phyloP scores from a whole-genome alignment of 2,797 vertebrate genomes.

The Falco biarmicus region DNA sequence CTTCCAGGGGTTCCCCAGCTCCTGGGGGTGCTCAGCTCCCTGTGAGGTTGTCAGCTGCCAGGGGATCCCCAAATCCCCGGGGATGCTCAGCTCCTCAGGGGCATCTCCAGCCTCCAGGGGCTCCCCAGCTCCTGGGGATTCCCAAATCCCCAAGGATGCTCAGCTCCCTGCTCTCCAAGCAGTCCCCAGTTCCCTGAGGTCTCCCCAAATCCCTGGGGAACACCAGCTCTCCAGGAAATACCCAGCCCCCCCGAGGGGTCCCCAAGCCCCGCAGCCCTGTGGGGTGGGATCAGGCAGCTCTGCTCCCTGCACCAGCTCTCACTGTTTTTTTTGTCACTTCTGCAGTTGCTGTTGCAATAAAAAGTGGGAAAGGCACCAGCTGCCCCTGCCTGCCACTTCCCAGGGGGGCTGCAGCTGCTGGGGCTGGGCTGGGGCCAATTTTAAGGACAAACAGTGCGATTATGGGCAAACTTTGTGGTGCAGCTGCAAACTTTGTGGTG shows the following conservation, averaged over 20 bases:
- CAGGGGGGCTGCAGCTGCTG: too few species aligned
- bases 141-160: not conserved
- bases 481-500: not conserved
- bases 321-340: not conserved
- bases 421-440: not conserved
- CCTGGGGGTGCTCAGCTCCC: not conserved
- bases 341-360: conserved; percentile 34
- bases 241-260: not conserved
- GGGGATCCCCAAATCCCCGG: not conserved
- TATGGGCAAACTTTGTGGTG: not conserved
- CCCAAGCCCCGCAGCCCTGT: not conserved
- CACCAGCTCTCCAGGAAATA: not conserved
- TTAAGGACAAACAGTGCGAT: not conserved
- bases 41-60: not conserved
- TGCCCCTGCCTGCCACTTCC: not conserved
- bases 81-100: not conserved
- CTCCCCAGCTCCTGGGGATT: not conserved
- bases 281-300: not conserved
- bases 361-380: not conserved
- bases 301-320: not conserved
- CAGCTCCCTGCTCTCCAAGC: not conserved
- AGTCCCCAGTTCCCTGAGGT: not conserved
- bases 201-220: not conserved
- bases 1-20: not conserved
- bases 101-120: not conserved